phyloP scores from a whole-genome alignment of 1,140 invertebrate genomes.

The Aphelinus certus region DNA sequence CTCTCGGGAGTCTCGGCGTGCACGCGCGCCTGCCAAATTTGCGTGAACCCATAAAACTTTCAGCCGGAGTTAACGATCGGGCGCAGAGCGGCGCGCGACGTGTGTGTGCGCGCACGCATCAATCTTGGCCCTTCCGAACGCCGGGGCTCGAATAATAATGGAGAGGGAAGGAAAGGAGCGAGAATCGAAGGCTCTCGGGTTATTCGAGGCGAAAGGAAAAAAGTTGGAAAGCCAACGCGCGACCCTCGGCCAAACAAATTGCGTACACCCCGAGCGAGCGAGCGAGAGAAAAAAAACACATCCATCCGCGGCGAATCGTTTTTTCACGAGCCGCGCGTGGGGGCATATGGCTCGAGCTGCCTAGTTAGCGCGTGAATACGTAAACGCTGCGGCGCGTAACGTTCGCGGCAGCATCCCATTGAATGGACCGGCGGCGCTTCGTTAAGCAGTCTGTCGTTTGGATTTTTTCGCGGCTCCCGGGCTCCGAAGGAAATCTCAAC shows the following conservation, averaged over 20 bases:
- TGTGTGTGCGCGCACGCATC: background rate
- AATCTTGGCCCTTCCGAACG: conserved; percentile 10
- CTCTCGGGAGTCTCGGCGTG: background rate
- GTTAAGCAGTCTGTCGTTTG: conserved; percentile 68
- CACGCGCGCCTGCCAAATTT: too few species aligned
- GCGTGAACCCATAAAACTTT: too few species aligned
- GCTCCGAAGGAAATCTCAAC: conserved; percentile 56
- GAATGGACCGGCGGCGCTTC: conserved; percentile 66
- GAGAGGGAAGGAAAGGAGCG: background rate
- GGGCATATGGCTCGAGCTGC: conserved; percentile 35
- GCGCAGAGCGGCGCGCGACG: too few species aligned
- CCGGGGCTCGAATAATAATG: conserved; percentile 7
- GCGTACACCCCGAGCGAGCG: background rate
- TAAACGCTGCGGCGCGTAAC: conserved; percentile 18
- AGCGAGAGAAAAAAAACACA: too few species aligned
- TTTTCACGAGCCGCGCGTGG: conserved; percentile 5
- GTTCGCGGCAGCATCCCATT: conserved; percentile 62
- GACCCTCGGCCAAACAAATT: conserved; percentile 26
- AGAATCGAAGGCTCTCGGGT: conserved; percentile 16
- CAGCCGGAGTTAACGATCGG: too few species aligned
- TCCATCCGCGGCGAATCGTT: conserved; percentile 2
- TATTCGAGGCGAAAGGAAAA: background rate
- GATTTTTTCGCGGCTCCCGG: conserved; percentile 41
- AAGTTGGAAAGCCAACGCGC: background rate
- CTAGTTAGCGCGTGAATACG: conserved; percentile 37